Base-by-base conservation (phyloP, 1,140 invertebrate species). In the Nephila pilipes region DNA sequence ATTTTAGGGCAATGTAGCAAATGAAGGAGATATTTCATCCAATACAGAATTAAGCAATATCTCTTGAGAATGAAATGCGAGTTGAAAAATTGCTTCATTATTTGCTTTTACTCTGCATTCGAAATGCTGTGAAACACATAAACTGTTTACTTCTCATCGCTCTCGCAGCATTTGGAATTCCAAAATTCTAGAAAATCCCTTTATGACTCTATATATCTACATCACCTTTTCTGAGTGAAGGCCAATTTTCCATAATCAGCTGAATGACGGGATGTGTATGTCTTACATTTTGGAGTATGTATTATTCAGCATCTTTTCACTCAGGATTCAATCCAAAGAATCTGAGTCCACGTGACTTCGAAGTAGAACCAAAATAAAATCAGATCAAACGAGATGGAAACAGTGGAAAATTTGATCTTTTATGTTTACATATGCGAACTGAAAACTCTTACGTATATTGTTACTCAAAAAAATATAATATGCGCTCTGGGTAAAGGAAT, bases 191-290 rank as follows among this genome's bases (percentile, higher is more conserved):
- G 22, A 22, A 38, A 36, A 46, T 32, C 32, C 32, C 20, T 36
- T 46, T 38, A 38, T 46, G 38, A 46, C 79, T 38, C 22, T 20
- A 16, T 29, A 57, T 58, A 75, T 75, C 69, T 32, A 32, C 69
- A 75, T 75, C 69, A 75, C 69, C 69, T 75, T 75, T 88, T 88
- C 63, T 46, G 29, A 65, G 57, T n/a, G 85, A 69, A 65, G 69
- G 60, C 57, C 85, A 88, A 88, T 88, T 88, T 54, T 69, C 85
- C 85, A 88, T 88, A 88, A 88, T 88, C 85, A 88, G 54, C 85
- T 69, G 58, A 36, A 69, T 88, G 63, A 88, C 85, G 63, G 65
- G 69, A 81, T 81, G 80, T 81, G 80, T 81, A n/a, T n/a, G 16
- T 54, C 69, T 46, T 58, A 22, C 46, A 38, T 54, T 79, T 25